These are phyloP conservation scores for Semotilus atromaculatus DNA, from an alignment of 2,797 vertebrate species.

Conservation along the genomic window DNA sequence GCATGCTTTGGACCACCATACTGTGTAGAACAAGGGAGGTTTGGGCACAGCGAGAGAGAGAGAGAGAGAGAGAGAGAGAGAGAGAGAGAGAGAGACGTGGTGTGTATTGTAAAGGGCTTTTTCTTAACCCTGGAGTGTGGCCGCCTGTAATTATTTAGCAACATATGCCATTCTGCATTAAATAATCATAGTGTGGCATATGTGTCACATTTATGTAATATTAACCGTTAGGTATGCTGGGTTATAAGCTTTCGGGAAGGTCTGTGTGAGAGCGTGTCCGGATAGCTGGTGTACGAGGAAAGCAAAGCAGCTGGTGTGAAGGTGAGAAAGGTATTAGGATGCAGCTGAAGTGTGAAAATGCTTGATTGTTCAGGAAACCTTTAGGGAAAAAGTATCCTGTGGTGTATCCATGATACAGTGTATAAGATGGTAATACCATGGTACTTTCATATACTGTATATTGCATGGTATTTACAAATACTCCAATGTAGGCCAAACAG, in stretches of 20 bases:
- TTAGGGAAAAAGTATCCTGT: not conserved
- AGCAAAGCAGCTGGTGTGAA: not conserved
- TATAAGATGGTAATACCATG: not conserved
- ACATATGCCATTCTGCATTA: slow-evolving; percentile 56
- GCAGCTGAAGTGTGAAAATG: slow-evolving; percentile 6
- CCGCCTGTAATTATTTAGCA: slow-evolving; percentile 51
- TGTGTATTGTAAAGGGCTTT: slow-evolving; percentile 50
- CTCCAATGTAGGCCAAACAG: not conserved
- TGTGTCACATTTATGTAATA: slow-evolving; percentile 48
- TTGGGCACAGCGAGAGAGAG: slow-evolving; percentile 42
- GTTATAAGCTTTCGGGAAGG: slow-evolving; percentile 26
- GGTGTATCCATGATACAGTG: not conserved
- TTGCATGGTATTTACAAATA: not conserved
- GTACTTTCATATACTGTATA: not conserved
- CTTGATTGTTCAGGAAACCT: not conserved
- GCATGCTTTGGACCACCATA: slow-evolving; percentile 54
- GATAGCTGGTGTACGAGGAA: not conserved
- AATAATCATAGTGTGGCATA: slow-evolving; percentile 57
- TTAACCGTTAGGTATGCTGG: slow-evolving; percentile 32
- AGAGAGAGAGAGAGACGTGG: slow-evolving; percentile 10
- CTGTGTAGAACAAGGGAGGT: slow-evolving; percentile 45
- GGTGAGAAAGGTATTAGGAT: slow-evolving; percentile 28
- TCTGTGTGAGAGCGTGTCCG: slow-evolving; percentile 3
- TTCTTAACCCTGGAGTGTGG: slow-evolving; percentile 49
- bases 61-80: slow-evolving; percentile 14